Percentiles rank a stretch among this genome's conserved stretches.
Conservation (phyloP, 2,888 invertebrate genomes). For the Mylabris sibirica region DNA sequence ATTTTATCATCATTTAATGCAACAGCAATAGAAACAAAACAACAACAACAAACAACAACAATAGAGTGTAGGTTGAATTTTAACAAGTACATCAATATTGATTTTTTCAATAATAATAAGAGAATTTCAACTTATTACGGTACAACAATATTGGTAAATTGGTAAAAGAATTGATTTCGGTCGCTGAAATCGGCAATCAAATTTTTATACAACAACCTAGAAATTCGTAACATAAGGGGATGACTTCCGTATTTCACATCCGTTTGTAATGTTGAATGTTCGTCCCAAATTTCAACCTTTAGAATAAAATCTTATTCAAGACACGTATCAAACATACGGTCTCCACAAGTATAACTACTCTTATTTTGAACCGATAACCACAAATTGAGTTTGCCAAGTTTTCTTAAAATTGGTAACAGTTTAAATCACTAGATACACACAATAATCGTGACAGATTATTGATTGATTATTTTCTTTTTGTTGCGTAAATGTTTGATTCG, state of each 20-base stretch:
- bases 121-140: not conserved
- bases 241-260: constrained; percentile 11
- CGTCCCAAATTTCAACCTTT: not conserved
- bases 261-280: not conserved
- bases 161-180: not conserved
- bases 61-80: not conserved
- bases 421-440: constrained; percentile 34
- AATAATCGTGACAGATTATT: not conserved
- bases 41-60: not conserved
- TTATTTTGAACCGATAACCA: constrained; percentile 42
- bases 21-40: not conserved
- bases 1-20: constrained; percentile 7
- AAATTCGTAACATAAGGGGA: constrained; percentile 2
- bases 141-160: not conserved
- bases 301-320: constrained; percentile 29
- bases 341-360: constrained; percentile 37
- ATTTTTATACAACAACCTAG: not conserved
- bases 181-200: not conserved
- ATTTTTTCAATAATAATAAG: not conserved
- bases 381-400: constrained; percentile 40
- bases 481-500: not conserved
- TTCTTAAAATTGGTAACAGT: constrained; percentile 32
- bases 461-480: not conserved
- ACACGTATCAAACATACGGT: constrained; percentile 41
- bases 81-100: not conserved